A percentile compares a stretch with the other conserved stretches of the same genome.
Conservation (phyloP, 2,888 invertebrate genomes). For the Anaspis maculata region DNA sequence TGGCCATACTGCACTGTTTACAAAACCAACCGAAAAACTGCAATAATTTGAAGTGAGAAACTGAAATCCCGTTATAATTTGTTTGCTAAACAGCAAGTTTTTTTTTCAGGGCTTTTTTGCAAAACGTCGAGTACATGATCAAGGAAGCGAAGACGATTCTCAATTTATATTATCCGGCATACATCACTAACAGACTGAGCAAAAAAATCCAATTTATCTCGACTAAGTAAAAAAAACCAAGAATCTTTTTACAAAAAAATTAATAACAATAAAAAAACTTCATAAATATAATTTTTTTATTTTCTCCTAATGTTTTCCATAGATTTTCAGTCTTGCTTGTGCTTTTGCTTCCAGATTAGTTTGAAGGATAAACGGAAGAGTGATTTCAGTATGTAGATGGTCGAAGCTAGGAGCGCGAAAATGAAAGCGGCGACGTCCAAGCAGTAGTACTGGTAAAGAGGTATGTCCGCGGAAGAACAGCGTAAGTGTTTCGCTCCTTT, state of each 20-base stretch:
- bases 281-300: constrained; percentile 2
- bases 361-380: too few relatives aligned
- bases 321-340: too few relatives aligned
- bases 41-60: constrained; percentile 28
- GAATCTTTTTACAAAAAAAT: too few relatives aligned
- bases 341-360: too few relatives aligned
- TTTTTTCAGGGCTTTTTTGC: constrained; percentile 27
- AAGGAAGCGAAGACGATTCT: constrained; percentile 31
- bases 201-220: constrained; percentile 32
- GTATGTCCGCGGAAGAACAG: constrained; percentile 19
- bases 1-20: constrained; percentile 30
- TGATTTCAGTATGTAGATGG: not conserved
- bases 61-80: constrained; percentile 2
- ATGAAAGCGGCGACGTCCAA: constrained; percentile 24
- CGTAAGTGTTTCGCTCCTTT: constrained; percentile 25
- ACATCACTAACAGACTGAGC: constrained; percentile 31
- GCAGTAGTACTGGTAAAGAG: constrained; percentile 24
- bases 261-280: constrained; percentile 2
- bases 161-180: constrained; percentile 31
- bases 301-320: too few relatives aligned
- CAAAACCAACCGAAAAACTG: constrained; percentile 30
- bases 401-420: not conserved
- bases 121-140: constrained; percentile 30
- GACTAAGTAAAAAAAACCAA: constrained; percentile 30
- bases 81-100: not conserved